Percentiles rank a stretch among this genome's conserved stretches.
Conservation (phyloP, 2,113 vertebrate species). For the Cygnus buccinator region DNA sequence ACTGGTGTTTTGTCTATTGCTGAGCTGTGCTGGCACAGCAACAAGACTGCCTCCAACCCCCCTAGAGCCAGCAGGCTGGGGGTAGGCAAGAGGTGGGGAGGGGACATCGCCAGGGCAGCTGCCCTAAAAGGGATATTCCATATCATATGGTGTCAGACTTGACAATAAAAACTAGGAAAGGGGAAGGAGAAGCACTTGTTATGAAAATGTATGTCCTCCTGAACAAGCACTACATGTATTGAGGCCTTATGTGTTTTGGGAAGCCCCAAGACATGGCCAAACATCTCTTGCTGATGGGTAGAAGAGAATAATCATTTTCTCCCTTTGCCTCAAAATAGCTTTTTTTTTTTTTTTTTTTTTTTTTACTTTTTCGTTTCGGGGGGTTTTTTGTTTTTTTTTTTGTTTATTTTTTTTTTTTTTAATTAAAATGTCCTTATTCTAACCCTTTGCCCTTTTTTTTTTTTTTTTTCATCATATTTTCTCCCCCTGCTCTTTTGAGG, state of each 20-base stretch:
- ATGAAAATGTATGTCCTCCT: background rate
- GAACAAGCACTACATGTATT: background rate
- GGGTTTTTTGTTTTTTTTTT: background rate
- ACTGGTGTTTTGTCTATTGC: background rate
- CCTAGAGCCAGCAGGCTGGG: background rate
- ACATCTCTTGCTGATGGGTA: background rate
- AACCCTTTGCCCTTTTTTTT: background rate
- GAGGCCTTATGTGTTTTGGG: background rate
- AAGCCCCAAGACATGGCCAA: background rate
- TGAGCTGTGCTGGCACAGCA: background rate
- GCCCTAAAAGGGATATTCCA: background rate
- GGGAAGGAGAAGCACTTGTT: background rate
- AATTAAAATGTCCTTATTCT: background rate
- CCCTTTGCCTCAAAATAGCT: background rate
- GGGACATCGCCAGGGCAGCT: background rate
- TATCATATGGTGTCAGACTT: background rate
- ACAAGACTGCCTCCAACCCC: background rate
- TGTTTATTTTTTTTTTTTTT: background rate
- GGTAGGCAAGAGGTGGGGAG: background rate
- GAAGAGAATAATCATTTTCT: background rate
- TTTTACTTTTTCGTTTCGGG: too few species aligned
- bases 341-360: background rate
- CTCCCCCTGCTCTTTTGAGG: background rate
- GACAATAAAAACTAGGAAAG: background rate
- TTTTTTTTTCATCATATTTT: background rate